These are phyloP conservation scores for Clangula hyemalis DNA, from an alignment of 2,797 vertebrate species.

Conservation along the genomic window DNA sequence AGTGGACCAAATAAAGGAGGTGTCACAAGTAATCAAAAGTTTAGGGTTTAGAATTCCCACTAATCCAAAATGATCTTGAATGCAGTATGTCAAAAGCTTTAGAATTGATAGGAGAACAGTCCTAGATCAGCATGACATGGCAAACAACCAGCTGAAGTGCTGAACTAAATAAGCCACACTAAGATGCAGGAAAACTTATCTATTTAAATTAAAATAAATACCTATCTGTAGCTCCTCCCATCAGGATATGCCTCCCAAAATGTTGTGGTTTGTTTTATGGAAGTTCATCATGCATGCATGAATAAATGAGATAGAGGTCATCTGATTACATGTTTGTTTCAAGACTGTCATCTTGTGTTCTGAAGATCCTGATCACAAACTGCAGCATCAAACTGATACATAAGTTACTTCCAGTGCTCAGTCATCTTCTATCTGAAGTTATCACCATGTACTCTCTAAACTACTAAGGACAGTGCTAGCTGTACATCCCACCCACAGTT, in stretches of 20 bases:
- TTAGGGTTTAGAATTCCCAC: conserved; percentile 17
- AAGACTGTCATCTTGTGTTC: neutral
- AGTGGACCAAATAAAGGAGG: conserved; percentile 15
- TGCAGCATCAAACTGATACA: neutral
- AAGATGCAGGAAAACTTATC: neutral
- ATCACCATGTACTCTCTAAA: neutral
- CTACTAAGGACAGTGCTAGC: neutral
- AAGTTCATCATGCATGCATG: neutral
- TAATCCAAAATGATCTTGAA: conserved; percentile 71
- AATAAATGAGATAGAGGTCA: neutral
- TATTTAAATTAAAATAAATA: conserved; percentile 35
- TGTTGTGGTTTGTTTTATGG: neutral
- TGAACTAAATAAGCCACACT: conserved; percentile 30
- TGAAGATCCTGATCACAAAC: neutral
- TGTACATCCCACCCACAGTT: neutral
- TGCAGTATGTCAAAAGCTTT: conserved; percentile 68
- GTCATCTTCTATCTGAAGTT: neutral
- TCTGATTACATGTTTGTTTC: neutral
- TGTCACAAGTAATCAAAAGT: conserved; percentile 64
- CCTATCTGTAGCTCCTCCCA: neutral
- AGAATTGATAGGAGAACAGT: conserved; percentile 45
- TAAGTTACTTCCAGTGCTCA: neutral
- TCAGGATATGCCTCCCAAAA: neutral
- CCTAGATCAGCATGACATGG: conserved; percentile 59
- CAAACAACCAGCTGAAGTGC: conserved; percentile 51